Evolutionary conservation across 2,113 vertebrate genomes (phyloP).

Genomic region (Pagrus major): DNA sequence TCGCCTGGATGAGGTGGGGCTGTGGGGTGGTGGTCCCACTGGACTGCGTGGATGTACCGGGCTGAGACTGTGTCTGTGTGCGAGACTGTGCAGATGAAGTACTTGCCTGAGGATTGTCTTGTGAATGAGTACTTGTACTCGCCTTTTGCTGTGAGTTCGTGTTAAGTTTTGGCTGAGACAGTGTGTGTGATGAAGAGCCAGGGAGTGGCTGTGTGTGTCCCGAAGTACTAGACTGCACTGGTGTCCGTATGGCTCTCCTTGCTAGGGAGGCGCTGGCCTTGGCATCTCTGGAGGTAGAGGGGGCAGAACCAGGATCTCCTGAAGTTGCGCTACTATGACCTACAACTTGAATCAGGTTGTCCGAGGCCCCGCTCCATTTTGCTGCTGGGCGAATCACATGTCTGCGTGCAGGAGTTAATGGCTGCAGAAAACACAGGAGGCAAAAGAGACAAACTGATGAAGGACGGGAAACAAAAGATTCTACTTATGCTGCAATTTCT

Average conservation of each 20-base stretch:
- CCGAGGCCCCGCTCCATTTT: slow-evolving; percentile 49
- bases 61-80: slow-evolving; percentile 33
- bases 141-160: slow-evolving; percentile 37
- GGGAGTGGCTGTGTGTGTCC: slow-evolving; percentile 37
- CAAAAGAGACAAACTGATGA: not conserved
- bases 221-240: slow-evolving; percentile 26
- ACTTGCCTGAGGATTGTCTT: slow-evolving; percentile 70
- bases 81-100: slow-evolving; percentile 61
- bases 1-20: slow-evolving; percentile 12
- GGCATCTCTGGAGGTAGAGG: slow-evolving; percentile 75
- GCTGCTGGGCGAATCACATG: slow-evolving; percentile 79
- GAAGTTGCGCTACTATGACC: slow-evolving; percentile 39
- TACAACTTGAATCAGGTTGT: slow-evolving; percentile 34
- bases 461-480: not conserved
- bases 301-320: slow-evolving; percentile 23
- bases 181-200: slow-evolving; percentile 36
- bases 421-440: slow-evolving; percentile 53
- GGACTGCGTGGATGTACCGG: slow-evolving; percentile 42
- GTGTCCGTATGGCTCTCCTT: slow-evolving; percentile 44
- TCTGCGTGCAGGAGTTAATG: slow-evolving; percentile 60
- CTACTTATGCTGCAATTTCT: not conserved
- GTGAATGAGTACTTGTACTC: slow-evolving; percentile 25
- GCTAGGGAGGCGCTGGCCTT: slow-evolving; percentile 25
- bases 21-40: not conserved
- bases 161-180: slow-evolving; percentile 52